Percentiles rank a stretch among this genome's conserved stretches.
Evolutionary conservation across 2,888 invertebrate species (phyloP).

Genomic region (Calameuta pallipes): DNA sequence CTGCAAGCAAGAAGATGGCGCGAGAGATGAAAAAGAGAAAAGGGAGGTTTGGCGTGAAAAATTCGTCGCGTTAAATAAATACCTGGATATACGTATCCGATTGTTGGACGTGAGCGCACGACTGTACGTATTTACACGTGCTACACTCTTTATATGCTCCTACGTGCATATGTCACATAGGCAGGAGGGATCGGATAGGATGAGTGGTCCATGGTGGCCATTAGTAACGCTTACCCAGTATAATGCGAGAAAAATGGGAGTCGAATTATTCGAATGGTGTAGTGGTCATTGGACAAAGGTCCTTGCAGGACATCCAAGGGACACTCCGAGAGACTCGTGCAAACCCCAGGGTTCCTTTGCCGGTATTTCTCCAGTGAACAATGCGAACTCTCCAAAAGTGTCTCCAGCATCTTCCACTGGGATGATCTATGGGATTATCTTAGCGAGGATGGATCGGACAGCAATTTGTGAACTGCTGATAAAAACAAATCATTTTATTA

Average conservation of each 20-base stretch:
- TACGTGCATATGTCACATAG: neutral
- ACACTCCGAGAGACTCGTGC: constrained; percentile 12
- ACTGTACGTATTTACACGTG: neutral
- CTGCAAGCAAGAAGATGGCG: neutral
- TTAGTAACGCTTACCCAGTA: constrained; percentile 58
- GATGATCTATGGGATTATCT: neutral
- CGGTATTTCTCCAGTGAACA: constrained; percentile 4
- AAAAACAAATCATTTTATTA: neutral
- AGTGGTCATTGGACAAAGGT: constrained; percentile 19
- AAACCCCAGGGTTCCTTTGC: constrained; percentile 15
- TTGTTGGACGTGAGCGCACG: constrained; percentile 13
- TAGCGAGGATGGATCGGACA: neutral
- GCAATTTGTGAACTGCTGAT: neutral
- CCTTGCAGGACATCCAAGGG: constrained; percentile 11
- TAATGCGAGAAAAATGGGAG: constrained; percentile 58
- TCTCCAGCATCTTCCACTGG: neutral
- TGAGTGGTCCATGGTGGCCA: constrained; percentile 26
- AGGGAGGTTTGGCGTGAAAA: constrained; percentile 1
- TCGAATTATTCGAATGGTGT: constrained; percentile 52
- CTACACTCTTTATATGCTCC: neutral
- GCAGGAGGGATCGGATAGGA: neutral
- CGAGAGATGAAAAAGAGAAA: neutral
- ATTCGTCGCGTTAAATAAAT: constrained; percentile 18
- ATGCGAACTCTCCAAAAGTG: constrained; percentile 9
- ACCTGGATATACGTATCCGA: constrained; percentile 16